phyloP scores from a whole-genome alignment of 2,113 vertebrate species.

The Notechis scutatus region DNA sequence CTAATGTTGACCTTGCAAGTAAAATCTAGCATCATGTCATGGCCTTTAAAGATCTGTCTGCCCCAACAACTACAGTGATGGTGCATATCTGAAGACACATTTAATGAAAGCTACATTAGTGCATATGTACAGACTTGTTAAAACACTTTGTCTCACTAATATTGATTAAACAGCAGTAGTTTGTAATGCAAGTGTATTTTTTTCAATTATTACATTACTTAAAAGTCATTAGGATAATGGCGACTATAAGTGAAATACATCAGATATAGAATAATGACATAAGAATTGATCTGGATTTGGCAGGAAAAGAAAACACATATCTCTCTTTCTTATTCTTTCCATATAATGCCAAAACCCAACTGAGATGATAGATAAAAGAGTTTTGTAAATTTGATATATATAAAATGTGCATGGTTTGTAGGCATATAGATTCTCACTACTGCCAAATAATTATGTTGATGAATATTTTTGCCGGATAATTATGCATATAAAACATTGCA shows the following conservation, averaged over 20 bases:
- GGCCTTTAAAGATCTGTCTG: slow-evolving; percentile 31
- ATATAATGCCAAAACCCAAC: slow-evolving; percentile 49
- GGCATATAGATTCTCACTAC: slow-evolving; percentile 58
- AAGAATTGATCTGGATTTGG: slow-evolving; percentile 91
- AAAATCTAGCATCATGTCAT: slow-evolving; percentile 17
- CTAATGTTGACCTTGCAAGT: slow-evolving; percentile 39
- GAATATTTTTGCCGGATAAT: slow-evolving; percentile 72
- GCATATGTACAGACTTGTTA: slow-evolving; percentile 72
- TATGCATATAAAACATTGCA: slow-evolving; percentile 74
- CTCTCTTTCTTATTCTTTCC: slow-evolving; percentile 55
- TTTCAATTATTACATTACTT: slow-evolving; percentile 79
- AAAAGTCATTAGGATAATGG: slow-evolving; percentile 85
- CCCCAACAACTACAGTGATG: slow-evolving; percentile 34
- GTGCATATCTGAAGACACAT: slow-evolving; percentile 54
- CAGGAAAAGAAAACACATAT: slow-evolving; percentile 57
- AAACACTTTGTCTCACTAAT: slow-evolving; percentile 76
- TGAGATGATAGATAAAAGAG: slow-evolving; percentile 62
- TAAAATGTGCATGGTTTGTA: slow-evolving; percentile 66
- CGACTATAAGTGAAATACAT: slow-evolving; percentile 81
- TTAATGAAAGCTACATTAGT: slow-evolving; percentile 74
- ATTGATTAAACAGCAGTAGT: slow-evolving; percentile 78
- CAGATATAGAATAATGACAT: slow-evolving; percentile 91
- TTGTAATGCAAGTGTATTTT: slow-evolving; percentile 83
- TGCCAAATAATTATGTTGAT: slow-evolving; percentile 59
- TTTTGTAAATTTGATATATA: slow-evolving; percentile 55